phyloP scores from a whole-genome alignment of 2,888 invertebrate species.

The Philonicus albiceps region DNA sequence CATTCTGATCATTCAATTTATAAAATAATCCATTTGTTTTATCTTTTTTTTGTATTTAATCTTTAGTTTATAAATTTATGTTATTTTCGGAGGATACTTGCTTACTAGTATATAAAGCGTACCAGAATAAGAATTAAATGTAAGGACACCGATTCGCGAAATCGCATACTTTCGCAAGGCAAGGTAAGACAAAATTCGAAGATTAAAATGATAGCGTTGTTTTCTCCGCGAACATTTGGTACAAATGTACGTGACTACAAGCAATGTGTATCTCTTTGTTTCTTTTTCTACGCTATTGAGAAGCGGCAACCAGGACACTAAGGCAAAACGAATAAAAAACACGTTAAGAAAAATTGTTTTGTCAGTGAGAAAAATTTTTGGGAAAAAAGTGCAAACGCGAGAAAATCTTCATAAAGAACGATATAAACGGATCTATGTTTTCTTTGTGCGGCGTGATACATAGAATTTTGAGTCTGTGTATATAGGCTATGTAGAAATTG shows the following conservation, averaged over 20 bases:
- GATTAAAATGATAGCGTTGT: neutral
- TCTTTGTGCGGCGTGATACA: no score
- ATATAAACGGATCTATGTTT: neutral
- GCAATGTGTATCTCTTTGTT: neutral
- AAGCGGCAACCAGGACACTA: neutral
- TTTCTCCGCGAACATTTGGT: neutral
- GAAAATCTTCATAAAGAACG: neutral
- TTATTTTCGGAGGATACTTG: no score
- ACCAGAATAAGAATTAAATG: neutral
- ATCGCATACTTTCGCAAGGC: no score
- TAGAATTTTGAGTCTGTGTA: no score
- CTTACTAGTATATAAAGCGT: no score
- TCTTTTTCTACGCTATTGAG: neutral
- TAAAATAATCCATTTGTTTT: no score
- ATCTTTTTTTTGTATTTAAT: no score
- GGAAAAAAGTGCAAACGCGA: neutral
- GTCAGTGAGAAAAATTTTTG: neutral
- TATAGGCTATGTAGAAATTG: no score
- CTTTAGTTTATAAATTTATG: no score
- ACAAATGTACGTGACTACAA: conserved; percentile 15
- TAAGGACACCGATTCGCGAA: neutral
- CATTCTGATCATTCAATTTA: no score
- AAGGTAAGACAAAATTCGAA: neutral
- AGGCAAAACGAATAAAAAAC: neutral
- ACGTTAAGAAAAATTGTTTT: no score